Base-by-base conservation (phyloP, 2,888 invertebrate genomes). In the Metellina segmentata region DNA sequence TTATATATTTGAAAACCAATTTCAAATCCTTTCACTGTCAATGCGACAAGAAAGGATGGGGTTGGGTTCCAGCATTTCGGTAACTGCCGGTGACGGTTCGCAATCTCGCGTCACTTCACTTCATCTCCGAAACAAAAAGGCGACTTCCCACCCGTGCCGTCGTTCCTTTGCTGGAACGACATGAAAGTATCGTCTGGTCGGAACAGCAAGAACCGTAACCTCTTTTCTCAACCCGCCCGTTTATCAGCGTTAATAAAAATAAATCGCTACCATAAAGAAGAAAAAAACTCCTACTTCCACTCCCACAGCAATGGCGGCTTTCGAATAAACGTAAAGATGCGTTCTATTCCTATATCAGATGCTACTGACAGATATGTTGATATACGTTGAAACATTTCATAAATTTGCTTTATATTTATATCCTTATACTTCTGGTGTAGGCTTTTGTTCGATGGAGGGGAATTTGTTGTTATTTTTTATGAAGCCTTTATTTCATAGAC, bases 171-270 rank as follows among this genome's bases (percentile, higher is more conserved):
- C 72, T 70, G 34, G 72, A 72, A 87, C 79, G 81, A 82, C 53
- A 72, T 79, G 81, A 89, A 89, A 75, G 75, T 74, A 89, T 81
- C 75, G 81, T 79, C 34, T 61, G 11, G 78, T 7, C 16, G 51
- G 20, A 71, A 70, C 53, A 61, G 72, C 16, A 48, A 49, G 72
- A 81, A 71, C 51, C 71, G 83, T 75, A 83, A 78, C 82, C 87
- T 61, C 51, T 53, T 72, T 81, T 72, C 71, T 81, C 83, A 71
- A 87, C 87, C 70, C 78, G 20, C 61, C 72, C 91, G 87, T 91
- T 91, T 91, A 91, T 91, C 91, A 91, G 79, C 83, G 87, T 91
- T 91, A 91, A 91, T 91, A 91, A 87, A 91, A 91, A 88, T 87
- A 87, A 91, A 91, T 87, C 87, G 91, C 61, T 72, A 72, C 74